Evolutionary conservation across 2,888 invertebrate species (phyloP), one percentile per base, ranked within the genome.

Genomic region (Macroteleia sp.): DNA sequence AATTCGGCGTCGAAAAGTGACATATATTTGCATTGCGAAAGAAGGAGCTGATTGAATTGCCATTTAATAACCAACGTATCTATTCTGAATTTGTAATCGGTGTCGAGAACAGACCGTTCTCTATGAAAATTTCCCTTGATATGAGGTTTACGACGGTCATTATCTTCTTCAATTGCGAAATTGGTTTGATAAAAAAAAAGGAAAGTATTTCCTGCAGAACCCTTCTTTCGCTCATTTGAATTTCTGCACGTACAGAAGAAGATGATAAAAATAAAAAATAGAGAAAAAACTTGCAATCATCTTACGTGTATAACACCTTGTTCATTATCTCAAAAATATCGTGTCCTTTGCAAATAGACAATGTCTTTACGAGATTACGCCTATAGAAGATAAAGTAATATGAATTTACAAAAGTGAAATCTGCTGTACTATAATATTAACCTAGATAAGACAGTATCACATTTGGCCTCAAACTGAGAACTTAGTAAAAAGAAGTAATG

Each of bases 371-470:
- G 44, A 64, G 61, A 77, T 64, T 59, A 59, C 34, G 50, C 64
- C 44, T 36, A 57, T 62, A 76, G 69, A 25, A 30, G 12, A 46
- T 61, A 59, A 69, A 57, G 12, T 57, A 76, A 39, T 39, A 59
- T 61, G 62, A 69, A 54, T 48, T 41, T 67, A 61, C 59, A 57
- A 44, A 30, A 34, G 25, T 14, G 19, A 56, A 59, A 46, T 46
- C 61, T n/a, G 44, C 30, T 62, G 57, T 69, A 69, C 34, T 57
- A 39, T 69, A 70, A 39, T 30, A 32, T 70, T 71, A 77, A 66
- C 22, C 42, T 77, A 77, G 71, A 46, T 66, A 77, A 48, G 57
- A 66, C 64, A 61, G 61, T 77, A 42, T 62, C 77, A 71, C 67
- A 77, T 71, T 71, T 71, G 77, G 71, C 71, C 77, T 77, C 57